Percentiles rank a stretch among this genome's conserved stretches.
Evolutionary conservation across 2,888 invertebrate genomes (phyloP).

Genomic region (Drosophila macrothrix): DNA sequence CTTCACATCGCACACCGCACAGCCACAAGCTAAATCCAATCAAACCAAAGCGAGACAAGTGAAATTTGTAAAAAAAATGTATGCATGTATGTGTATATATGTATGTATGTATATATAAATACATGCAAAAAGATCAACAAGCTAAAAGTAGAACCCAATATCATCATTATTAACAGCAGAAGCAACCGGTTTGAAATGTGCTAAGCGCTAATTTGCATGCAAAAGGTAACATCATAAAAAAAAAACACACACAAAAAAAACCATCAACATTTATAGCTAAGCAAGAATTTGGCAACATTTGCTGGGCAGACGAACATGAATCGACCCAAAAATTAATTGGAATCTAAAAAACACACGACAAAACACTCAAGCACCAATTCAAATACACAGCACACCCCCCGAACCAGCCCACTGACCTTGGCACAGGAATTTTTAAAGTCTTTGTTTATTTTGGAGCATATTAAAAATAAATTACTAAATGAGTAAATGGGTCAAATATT

Average conservation of each 20-base stretch:
- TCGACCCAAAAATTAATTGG: constrained; percentile 48
- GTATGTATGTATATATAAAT: background rate
- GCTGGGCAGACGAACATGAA: constrained; percentile 28
- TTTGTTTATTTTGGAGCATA: constrained; percentile 44
- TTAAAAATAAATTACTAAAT: constrained; percentile 40
- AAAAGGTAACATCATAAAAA: constrained; percentile 35
- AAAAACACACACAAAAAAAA: constrained; percentile 12
- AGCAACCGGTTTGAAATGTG: constrained; percentile 58
- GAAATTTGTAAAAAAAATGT: background rate
- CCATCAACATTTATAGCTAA: constrained; percentile 51
- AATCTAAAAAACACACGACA: constrained; percentile 9
- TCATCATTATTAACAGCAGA: constrained; percentile 25
- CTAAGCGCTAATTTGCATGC: constrained; percentile 64
- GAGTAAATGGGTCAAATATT: constrained; percentile 50
- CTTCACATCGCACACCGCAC: background rate
- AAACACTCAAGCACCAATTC: background rate
- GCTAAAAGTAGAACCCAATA: constrained; percentile 41
- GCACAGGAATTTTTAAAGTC: constrained; percentile 14
- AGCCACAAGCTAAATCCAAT: background rate
- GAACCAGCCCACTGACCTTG: constrained; percentile 28
- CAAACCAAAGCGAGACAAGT: constrained; percentile 31
- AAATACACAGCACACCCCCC: background rate
- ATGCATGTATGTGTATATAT: background rate
- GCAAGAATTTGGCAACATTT: constrained; percentile 33
- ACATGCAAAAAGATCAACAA: background rate